These are phyloP conservation scores for Pangasius mekongensis DNA, from an alignment of 2,797 vertebrate species.

Conservation along the genomic window DNA sequence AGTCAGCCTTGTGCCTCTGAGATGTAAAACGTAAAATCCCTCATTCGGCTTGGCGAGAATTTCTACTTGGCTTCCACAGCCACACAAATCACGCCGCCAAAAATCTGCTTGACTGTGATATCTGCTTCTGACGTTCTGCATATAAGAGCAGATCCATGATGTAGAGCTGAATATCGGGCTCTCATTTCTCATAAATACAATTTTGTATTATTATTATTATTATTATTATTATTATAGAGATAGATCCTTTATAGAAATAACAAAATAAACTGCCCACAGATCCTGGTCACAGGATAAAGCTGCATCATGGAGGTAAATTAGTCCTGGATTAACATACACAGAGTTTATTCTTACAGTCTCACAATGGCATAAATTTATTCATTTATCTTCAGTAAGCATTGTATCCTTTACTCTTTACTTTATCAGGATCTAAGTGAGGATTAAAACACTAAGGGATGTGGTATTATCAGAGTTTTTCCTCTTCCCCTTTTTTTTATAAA, in stretches of 20 bases:
- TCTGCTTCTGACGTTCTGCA: slow-evolving; percentile 32
- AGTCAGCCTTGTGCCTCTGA: background rate
- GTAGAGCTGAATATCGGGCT: slow-evolving; percentile 5
- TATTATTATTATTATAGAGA: background rate
- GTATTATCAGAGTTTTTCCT: background rate
- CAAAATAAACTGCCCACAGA: background rate
- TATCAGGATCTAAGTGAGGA: background rate
- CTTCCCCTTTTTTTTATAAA: background rate
- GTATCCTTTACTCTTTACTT: background rate
- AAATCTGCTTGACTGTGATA: slow-evolving; percentile 27
- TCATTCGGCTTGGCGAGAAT: background rate
- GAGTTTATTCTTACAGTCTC: background rate
- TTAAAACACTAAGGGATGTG: background rate
- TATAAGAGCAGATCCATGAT: background rate
- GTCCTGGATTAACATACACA: background rate
- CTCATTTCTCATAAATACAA: background rate
- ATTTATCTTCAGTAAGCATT: background rate
- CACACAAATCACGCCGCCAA: slow-evolving; percentile 6
- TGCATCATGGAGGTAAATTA: background rate
- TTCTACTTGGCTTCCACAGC: background rate
- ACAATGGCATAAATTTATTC: background rate
- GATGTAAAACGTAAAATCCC: slow-evolving; percentile 12
- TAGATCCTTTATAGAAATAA: background rate
- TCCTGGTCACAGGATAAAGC: background rate
- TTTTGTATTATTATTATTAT: background rate